Evolutionary conservation across 2,113 vertebrate species (phyloP), one percentile per base, ranked within the genome.

Genomic region (Eleginops maclovinus): DNA sequence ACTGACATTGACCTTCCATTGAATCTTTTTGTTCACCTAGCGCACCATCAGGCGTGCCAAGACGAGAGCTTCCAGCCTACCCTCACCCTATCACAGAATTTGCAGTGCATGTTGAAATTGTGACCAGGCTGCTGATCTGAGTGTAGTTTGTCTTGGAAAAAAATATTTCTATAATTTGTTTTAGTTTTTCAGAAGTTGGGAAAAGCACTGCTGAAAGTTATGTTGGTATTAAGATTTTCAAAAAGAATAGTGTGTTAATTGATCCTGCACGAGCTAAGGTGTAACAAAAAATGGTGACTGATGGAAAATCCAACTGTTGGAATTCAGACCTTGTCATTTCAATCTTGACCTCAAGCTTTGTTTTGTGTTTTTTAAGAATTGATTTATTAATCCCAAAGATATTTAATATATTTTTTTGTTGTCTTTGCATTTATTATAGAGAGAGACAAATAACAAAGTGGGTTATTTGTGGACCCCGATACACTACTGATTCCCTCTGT

Each of bases 11-110:
- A 86, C 62, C 74, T 72, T 78, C 55, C 56, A 15, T 11, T 64
- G 55, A 67, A 64, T 67, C 75, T 16, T 53, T 60, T 43, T 59
- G 22, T 62, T 53, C 46, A 68, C 78, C 61, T 22, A 8, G 31
- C 16, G 16, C 61, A 36, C 54, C 47, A 24, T 74, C 51, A 60
- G 47, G 68, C 14, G 3, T 69, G 49, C 63, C 43, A 70, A 68
- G 62, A 31, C 4, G n/a, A 63, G 31, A 47, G 24, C 28, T 65
- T 55, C 46, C 60, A 62, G 43, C 64, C 53, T 61, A 15, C 55
- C 53, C n/a, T 75, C 71, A 9, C 8, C 55, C 61, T 56, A 65
- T 80, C n/a, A 44, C 59, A n/a, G 41, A 13, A 56, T 81, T 71
- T 49, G 44, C 55, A 14, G 24, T 2, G 12, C 17, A 65, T 50